Evolutionary conservation across 2,113 vertebrate genomes (phyloP), one percentile per base, ranked within the genome.

Genomic region (Cnemophilus loriae): DNA sequence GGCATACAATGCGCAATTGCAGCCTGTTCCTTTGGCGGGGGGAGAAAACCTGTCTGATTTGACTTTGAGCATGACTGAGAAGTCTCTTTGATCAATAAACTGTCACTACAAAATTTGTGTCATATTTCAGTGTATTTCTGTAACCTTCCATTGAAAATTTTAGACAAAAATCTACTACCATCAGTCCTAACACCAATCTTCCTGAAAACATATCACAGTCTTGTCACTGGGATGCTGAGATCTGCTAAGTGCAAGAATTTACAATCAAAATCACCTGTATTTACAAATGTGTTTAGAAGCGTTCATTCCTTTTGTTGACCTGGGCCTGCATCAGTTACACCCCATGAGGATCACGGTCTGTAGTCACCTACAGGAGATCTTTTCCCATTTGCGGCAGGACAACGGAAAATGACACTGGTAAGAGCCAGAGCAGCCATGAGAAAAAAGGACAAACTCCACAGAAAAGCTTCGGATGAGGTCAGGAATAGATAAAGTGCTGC

Each of bases 1-100:
- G 22, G 41, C 17, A 33, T 0, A 0, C 21, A 60, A 86, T 0
- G 0, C 32, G 9, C 39, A 67, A 13, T 16, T 59, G 49, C 9
- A 88, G 49, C 12, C n/a, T 61, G 16, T 16, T 83, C 49, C 63
- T 82, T 17, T 59, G 11, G 5, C 21, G 6, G 3, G 20, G 13
- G 7, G 2, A 6, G n/a, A 67, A 53, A 52, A 9, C 3, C n/a
- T 74, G 16, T 63, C 39, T 84, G 24, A 60, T 44, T 91, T 42
- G 60, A 81, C 42, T 75, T 27, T 6, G 17, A 65, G 19, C 16
- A 56, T 19, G 22, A 57, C 35, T 28, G 35, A 81, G 26, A 71
- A 18, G 12, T 88, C 59, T 70, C 17, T n/a, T 90, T 84, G 11
- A 67, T 84, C 73, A 89, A 80, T 59, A 77, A 80, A 57, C 21